Evolutionary conservation across 2,797 vertebrate species (phyloP).

Genomic region (Heteromormyrus szaboi): DNA sequence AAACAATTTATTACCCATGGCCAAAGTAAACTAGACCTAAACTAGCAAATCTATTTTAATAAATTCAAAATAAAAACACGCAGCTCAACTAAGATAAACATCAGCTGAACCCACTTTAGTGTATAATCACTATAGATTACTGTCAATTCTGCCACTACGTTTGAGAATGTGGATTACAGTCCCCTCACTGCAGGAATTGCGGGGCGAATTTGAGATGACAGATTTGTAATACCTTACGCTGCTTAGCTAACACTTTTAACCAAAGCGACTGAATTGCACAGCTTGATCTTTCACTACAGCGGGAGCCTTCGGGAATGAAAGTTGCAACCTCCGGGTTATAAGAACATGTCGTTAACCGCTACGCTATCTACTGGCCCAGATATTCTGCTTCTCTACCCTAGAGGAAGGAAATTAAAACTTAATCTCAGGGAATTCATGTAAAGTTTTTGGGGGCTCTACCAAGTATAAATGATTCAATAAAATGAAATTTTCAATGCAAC

Average conservation of each 20-base stretch:
- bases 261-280: not conserved
- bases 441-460: not conserved
- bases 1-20: not conserved
- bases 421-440: conserved; percentile 1
- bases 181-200: not conserved
- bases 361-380: not conserved
- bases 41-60: not conserved
- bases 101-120: not conserved
- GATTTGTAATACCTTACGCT: not conserved
- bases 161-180: not conserved
- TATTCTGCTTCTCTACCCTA: not conserved
- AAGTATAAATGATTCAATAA: not conserved
- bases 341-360: not conserved
- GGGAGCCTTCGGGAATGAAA: not conserved
- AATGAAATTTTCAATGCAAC: conserved; percentile 3
- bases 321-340: not conserved
- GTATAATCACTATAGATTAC: not conserved
- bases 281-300: not conserved
- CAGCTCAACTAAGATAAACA: not conserved
- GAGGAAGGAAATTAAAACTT: conserved; percentile 4
- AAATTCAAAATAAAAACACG: not conserved
- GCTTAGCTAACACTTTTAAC: conserved; percentile 5
- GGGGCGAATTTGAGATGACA: not conserved
- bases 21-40: not conserved
- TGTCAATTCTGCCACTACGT: not conserved